Evolutionary conservation across 1,140 invertebrate genomes (phyloP).

Genomic region (Danaus melanippus): DNA sequence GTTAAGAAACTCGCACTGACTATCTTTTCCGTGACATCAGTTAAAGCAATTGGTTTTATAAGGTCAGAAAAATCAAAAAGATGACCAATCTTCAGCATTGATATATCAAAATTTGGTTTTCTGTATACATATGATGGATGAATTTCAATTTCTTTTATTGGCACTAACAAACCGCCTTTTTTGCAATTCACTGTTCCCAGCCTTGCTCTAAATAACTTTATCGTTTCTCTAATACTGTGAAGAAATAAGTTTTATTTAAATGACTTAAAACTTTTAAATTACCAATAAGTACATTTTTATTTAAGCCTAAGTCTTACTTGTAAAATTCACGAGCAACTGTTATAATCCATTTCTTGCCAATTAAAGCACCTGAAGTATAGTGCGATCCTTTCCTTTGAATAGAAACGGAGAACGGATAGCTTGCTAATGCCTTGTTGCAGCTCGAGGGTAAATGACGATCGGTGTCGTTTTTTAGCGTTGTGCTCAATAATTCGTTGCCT

Average conservation of each 20-base stretch:
- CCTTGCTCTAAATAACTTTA: slow-evolving; percentile 42
- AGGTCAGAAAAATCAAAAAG: slow-evolving; percentile 19
- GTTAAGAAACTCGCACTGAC: slow-evolving; percentile 41
- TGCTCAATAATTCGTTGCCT: too few species aligned
- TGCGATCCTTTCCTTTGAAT: slow-evolving; percentile 46
- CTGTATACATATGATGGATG: slow-evolving; percentile 39
- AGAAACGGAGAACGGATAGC: slow-evolving; percentile 45
- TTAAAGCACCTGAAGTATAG: slow-evolving; percentile 44
- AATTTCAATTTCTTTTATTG: slow-evolving; percentile 39
- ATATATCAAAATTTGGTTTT: slow-evolving; percentile 40
- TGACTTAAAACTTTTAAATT: not conserved
- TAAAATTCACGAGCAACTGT: slow-evolving; percentile 44
- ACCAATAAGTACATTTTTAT: too few species aligned
- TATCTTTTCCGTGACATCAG: slow-evolving; percentile 27
- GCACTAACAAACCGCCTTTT: slow-evolving; percentile 41
- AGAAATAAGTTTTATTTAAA: slow-evolving; percentile 1
- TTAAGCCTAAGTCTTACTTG: slow-evolving; percentile 31
- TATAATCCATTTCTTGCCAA: slow-evolving; percentile 44
- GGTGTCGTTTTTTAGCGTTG: too few species aligned
- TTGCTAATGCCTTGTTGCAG: slow-evolving; percentile 8
- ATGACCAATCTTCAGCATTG: slow-evolving; percentile 32
- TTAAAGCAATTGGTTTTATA: slow-evolving; percentile 38
- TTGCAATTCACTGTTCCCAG: slow-evolving; percentile 54
- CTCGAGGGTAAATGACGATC: too few species aligned
- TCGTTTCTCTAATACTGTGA: slow-evolving; percentile 48